Percentiles rank a stretch among this genome's conserved stretches.
Conservation (phyloP, 2,797 vertebrate species). For the Peromyscus nudipes region DNA sequence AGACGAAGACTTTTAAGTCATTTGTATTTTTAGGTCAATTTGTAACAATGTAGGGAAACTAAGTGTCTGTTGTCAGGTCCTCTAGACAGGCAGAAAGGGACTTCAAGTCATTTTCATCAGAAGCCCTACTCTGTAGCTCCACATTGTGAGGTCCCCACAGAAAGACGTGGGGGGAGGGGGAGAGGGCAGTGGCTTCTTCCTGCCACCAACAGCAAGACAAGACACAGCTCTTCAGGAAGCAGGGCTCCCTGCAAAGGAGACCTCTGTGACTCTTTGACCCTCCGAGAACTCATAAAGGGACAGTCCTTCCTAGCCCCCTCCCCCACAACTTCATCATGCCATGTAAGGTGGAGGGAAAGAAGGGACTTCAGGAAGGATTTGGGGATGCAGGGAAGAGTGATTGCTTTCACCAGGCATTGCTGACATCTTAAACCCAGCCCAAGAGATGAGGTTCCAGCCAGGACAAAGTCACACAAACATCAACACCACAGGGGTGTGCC, state of each 20-base stretch:
- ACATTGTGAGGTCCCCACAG: not conserved
- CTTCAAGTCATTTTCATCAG: slow-evolving; percentile 37
- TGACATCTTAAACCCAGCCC: slow-evolving; percentile 1
- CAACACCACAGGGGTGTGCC: slow-evolving; percentile 52
- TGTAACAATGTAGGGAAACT: slow-evolving; percentile 14
- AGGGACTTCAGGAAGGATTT: not conserved
- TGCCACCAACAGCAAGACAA: slow-evolving; percentile 15
- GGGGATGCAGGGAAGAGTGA: not conserved
- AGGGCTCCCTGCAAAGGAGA: slow-evolving; percentile 59
- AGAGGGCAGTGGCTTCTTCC: slow-evolving; percentile 65
- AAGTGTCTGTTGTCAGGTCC: slow-evolving; percentile 9
- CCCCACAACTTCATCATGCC: not conserved
- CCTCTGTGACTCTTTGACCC: slow-evolving; percentile 39
- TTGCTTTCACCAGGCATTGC: not conserved
- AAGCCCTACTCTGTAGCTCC: not conserved
- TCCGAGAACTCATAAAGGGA: slow-evolving; percentile 56
- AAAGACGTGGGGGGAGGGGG: not conserved
- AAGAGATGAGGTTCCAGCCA: slow-evolving; percentile 15
- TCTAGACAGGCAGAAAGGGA: not conserved
- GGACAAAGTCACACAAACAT: slow-evolving; percentile 4
- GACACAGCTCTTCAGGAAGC: slow-evolving; percentile 64
- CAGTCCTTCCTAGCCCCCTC: not conserved
- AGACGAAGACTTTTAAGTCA: not conserved
- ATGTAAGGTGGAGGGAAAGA: not conserved
- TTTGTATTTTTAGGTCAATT: slow-evolving; percentile 38